A percentile compares a stretch with the other conserved stretches of the same genome.
Conservation (phyloP, 2,797 vertebrate genomes). For the Furcifer pardalis region DNA sequence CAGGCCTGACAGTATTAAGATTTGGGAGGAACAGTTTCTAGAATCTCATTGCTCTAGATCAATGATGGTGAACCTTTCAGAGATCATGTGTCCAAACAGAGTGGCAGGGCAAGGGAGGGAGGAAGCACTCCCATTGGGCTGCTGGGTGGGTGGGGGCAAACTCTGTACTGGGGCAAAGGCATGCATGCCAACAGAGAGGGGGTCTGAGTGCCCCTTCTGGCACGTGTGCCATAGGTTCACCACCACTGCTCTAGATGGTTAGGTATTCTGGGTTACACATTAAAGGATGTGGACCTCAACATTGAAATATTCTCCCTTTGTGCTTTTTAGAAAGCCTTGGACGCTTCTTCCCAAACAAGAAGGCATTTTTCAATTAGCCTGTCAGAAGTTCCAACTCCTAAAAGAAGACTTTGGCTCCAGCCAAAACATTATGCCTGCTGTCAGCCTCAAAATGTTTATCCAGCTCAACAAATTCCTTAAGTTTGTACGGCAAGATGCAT, state of each 20-base stretch:
- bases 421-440: slow-evolving; percentile 1
- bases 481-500: background rate
- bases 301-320: background rate
- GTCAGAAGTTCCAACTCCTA: background rate
- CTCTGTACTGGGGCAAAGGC: no score
- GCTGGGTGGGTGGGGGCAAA: no score
- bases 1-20: background rate
- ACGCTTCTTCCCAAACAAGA: background rate
- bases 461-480: slow-evolving; percentile 20
- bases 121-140: no score
- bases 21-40: background rate
- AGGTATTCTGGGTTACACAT: background rate
- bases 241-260: no score
- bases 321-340: background rate
- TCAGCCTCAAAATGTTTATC: slow-evolving; percentile 11
- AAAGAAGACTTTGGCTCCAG: background rate
- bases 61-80: no score
- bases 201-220: no score
- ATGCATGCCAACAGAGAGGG: no score
- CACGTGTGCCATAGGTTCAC: no score
- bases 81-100: no score
- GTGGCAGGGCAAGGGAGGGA: no score
- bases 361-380: background rate
- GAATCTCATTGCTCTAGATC: no score
- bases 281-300: background rate